These are phyloP conservation scores for Tenebrio molitor DNA, from an alignment of 1,140 invertebrate species.

Conservation along the genomic window DNA sequence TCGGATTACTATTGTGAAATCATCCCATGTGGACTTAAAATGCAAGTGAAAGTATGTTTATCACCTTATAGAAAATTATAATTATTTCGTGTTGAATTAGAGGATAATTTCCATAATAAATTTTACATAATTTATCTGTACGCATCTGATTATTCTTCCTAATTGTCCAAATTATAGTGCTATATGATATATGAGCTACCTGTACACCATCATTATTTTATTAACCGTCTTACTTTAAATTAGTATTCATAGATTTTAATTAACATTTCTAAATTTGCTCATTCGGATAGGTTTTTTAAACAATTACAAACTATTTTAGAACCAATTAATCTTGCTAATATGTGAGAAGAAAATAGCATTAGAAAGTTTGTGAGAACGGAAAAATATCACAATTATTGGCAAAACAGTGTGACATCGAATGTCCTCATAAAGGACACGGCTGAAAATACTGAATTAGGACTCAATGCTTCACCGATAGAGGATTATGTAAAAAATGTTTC, in stretches of 20 bases:
- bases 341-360: slow-evolving; percentile 31
- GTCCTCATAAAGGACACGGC: neutral
- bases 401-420: neutral
- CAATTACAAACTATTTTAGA: slow-evolving; percentile 26
- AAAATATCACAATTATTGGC: slow-evolving; percentile 8
- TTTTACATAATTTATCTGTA: neutral
- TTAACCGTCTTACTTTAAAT: neutral
- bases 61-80: neutral
- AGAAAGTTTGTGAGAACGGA: slow-evolving; percentile 21
- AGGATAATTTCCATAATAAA: slow-evolving; percentile 17
- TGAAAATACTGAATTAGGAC: neutral
- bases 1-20: too few species aligned
- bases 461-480: too few species aligned
- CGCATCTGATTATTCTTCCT: neutral
- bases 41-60: slow-evolving; percentile 5
- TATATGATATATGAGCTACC: neutral
- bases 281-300: slow-evolving; percentile 9
- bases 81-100: slow-evolving; percentile 4
- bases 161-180: slow-evolving; percentile 13
- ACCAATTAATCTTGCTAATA: slow-evolving; percentile 21
- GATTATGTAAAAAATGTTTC: neutral
- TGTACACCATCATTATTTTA: neutral
- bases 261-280: slow-evolving; percentile 18
- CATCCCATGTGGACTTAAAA: too few species aligned
- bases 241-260: slow-evolving; percentile 27